phyloP scores from a whole-genome alignment of 2,888 invertebrate genomes.

The Amphipyra berbera region DNA sequence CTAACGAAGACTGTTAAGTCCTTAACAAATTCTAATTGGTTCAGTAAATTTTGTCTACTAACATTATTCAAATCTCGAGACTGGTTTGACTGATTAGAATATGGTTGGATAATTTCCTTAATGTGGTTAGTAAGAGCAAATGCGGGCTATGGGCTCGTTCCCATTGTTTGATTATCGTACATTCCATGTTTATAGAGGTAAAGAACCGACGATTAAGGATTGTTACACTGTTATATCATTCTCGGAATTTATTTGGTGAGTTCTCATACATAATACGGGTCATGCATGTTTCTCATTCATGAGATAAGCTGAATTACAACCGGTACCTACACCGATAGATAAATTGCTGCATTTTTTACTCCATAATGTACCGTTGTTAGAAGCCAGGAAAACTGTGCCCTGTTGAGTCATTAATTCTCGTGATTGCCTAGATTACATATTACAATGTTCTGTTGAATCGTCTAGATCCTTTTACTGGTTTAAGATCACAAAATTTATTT shows the following conservation, averaged over 20 bases:
- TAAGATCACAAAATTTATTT: no score
- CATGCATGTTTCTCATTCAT: not conserved
- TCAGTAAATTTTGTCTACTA: constrained; percentile 13
- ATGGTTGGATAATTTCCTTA: constrained; percentile 44
- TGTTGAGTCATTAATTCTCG: no score
- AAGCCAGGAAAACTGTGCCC: no score
- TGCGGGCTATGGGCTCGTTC: constrained; percentile 43
- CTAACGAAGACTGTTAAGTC: not conserved
- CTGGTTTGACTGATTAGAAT: constrained; percentile 24
- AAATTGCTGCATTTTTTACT: no score
- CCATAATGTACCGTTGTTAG: no score
- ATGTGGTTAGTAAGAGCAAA: constrained; percentile 26
- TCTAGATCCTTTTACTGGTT: not conserved
- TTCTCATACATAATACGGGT: constrained; percentile 8
- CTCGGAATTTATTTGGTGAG: constrained; percentile 15
- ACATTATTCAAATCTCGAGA: constrained; percentile 17
- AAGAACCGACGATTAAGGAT: constrained; percentile 42
- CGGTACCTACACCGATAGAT: no score
- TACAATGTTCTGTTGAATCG: not conserved
- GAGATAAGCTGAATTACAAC: not conserved
- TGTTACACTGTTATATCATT: constrained; percentile 6
- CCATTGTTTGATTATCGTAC: constrained; percentile 48
- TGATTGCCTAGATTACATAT: no score
- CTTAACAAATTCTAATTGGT: constrained; percentile 20
- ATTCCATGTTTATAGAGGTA: constrained; percentile 49